A percentile compares a stretch with the other conserved stretches of the same genome.
These are phyloP conservation scores for Bombus balteatus DNA, from an alignment of 1,140 invertebrate genomes.

Conservation along the genomic window DNA sequence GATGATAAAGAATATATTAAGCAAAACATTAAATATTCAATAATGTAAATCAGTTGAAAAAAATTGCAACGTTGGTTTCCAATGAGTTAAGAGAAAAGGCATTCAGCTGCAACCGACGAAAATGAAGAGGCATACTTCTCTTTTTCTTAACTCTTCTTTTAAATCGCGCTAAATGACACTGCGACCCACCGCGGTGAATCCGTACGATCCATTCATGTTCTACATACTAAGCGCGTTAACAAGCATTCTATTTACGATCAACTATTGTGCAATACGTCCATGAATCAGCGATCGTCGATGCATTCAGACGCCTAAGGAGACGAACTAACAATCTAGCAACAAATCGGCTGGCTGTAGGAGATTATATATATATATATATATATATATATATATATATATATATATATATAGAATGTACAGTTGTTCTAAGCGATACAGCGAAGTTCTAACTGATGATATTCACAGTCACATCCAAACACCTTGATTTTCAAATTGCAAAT, in stretches of 20 bases:
- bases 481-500: too few relatives aligned
- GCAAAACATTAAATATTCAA: background rate
- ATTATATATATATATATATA: slow-evolving; percentile 19
- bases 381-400: slow-evolving; percentile 17
- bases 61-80: background rate
- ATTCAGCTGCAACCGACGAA: slow-evolving; percentile 16
- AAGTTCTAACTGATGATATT: too few relatives aligned
- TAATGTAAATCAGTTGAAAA: background rate
- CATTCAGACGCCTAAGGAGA: slow-evolving; percentile 25
- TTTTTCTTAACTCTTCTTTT: background rate
- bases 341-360: background rate
- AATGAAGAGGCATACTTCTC: too few relatives aligned
- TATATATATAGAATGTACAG: background rate
- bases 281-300: slow-evolving; percentile 39
- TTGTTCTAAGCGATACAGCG: too few relatives aligned
- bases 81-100: background rate
- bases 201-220: slow-evolving; percentile 39
- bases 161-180: slow-evolving; percentile 4
- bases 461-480: too few relatives aligned
- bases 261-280: slow-evolving; percentile 35
- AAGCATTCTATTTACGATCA: slow-evolving; percentile 54
- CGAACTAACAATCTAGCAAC: slow-evolving; percentile 13
- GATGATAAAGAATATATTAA: background rate
- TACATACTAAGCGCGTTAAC: slow-evolving; percentile 48
- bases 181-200: background rate